These are phyloP conservation scores for Macrotis lagotis DNA, from an alignment of 2,113 vertebrate genomes.

Conservation along the genomic window DNA sequence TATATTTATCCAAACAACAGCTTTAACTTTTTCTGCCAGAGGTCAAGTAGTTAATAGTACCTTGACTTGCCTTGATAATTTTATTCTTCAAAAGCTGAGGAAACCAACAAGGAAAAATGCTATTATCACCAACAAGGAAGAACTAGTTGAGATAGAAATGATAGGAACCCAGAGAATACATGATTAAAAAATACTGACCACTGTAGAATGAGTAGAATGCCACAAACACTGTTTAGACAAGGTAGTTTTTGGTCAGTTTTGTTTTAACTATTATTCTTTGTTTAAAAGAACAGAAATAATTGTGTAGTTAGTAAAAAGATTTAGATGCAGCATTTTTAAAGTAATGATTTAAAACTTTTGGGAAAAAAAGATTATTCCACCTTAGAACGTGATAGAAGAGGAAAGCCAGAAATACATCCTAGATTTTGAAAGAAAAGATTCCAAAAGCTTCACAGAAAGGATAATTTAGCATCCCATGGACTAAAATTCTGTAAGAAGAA, in stretches of 20 bases:
- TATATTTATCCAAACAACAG: not conserved
- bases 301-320: not conserved
- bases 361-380: not conserved
- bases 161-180: not conserved
- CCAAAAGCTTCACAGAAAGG: not conserved
- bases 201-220: not conserved
- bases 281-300: not conserved
- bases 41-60: not conserved
- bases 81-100: not conserved
- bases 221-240: not conserved
- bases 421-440: not conserved
- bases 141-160: not conserved
- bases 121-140: not conserved
- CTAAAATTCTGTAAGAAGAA: not conserved
- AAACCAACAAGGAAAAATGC: not conserved
- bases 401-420: not conserved
- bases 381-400: not conserved
- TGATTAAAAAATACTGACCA: not conserved
- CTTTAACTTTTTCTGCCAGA: not conserved
- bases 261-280: not conserved
- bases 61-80: not conserved
- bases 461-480: not conserved
- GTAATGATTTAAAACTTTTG: not conserved
- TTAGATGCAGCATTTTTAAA: not conserved
- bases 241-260: not conserved